Conservation (phyloP, 2,888 invertebrate genomes). For the Orthosia gothica region DNA sequence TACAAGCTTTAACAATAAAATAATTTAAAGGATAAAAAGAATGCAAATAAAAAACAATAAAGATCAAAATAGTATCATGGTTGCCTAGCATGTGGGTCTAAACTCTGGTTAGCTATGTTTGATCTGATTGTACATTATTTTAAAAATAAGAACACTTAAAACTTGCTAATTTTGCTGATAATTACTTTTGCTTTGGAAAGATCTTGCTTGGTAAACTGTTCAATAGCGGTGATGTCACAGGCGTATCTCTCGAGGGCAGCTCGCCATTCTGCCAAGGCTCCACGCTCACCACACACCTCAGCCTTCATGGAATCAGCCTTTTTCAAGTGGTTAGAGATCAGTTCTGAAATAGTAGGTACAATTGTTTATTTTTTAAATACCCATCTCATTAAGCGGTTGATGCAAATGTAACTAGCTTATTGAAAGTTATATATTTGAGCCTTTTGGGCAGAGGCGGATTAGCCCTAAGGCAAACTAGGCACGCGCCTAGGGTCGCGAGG, state of each 20-base stretch:
- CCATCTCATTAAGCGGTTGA: neutral
- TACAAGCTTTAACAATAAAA: neutral
- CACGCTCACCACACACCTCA: conserved; percentile 93
- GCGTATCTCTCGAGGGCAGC: conserved; percentile 93
- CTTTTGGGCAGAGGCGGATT: too few species aligned
- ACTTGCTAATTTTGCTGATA: neutral
- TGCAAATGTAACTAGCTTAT: neutral
- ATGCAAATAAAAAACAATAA: too few species aligned
- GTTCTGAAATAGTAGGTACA: conserved; percentile 76
- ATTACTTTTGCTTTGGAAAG: conserved; percentile 92
- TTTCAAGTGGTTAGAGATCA: conserved; percentile 90
- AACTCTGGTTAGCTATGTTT: too few species aligned
- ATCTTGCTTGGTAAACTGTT: conserved; percentile 94
- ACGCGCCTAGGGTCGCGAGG: too few species aligned
- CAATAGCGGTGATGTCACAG: conserved; percentile 93
- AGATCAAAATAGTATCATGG: neutral
- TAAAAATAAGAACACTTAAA: too few species aligned
- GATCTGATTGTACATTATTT: too few species aligned
- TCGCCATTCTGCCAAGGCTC: conserved; percentile 94
- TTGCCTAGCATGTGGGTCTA: too few species aligned
- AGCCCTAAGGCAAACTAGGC: too few species aligned
- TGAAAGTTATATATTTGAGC: too few species aligned
- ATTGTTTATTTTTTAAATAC: neutral
- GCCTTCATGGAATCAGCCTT: conserved; percentile 93
- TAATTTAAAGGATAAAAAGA: neutral